Evolutionary conservation across 2,113 vertebrate species (phyloP).

Genomic region (Clarias gariepinus): DNA sequence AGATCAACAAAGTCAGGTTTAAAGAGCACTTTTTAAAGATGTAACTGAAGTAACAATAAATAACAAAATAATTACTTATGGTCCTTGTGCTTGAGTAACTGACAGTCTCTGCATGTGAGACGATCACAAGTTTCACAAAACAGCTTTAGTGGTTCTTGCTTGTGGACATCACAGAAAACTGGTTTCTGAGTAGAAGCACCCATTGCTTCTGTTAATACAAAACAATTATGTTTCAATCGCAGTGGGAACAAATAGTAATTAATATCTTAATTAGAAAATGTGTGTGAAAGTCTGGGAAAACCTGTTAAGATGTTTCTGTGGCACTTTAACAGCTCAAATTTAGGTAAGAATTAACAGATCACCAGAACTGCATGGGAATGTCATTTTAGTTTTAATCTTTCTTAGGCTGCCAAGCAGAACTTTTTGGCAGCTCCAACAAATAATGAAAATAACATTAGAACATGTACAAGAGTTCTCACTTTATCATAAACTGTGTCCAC

Average conservation of each 20-base stretch:
- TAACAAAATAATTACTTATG: conserved; percentile 83
- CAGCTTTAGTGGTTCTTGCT: conserved; percentile 94
- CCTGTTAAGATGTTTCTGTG: neutral
- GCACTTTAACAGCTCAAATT: neutral
- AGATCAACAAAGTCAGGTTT: neutral
- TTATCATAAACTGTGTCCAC: too few relatives aligned
- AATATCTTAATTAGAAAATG: neutral
- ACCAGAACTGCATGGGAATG: neutral
- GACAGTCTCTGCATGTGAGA: conserved; percentile 94
- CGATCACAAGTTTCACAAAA: conserved; percentile 98
- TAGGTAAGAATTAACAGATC: neutral
- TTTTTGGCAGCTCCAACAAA: too few relatives aligned
- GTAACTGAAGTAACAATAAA: neutral
- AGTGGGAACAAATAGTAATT: neutral
- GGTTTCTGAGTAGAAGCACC: conserved; percentile 87
- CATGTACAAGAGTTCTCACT: too few relatives aligned
- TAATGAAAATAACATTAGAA: too few relatives aligned
- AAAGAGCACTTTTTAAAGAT: neutral
- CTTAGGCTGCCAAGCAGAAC: neutral
- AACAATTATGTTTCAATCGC: neutral
- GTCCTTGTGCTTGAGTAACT: conserved; percentile 95
- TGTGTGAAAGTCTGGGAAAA: neutral
- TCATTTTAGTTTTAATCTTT: neutral
- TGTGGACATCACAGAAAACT: conserved; percentile 94
- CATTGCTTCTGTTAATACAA: conserved; percentile 77